Conservation (phyloP, 1,140 invertebrate genomes). For the Drosophila sulfurigaster region DNA sequence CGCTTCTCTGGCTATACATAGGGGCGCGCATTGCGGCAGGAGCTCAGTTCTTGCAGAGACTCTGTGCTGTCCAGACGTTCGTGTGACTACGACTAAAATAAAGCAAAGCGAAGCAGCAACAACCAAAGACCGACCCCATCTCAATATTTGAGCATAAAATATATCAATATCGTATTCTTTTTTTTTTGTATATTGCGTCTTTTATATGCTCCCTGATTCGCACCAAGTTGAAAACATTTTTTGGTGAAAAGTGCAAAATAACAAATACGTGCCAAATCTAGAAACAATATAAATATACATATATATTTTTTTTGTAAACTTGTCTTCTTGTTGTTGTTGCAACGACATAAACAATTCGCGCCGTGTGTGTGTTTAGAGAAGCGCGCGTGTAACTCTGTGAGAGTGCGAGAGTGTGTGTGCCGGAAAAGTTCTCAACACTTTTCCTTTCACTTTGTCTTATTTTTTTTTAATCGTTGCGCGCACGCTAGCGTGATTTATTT, state of each 20-base stretch:
- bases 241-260: conserved; percentile 35
- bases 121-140: not conserved
- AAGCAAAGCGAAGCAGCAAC: not conserved
- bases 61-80: conserved; percentile 62
- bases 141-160: conserved; percentile 1
- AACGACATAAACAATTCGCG: conserved; percentile 9
- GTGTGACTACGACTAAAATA: conserved; percentile 23
- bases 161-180: conserved; percentile 4
- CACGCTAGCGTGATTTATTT: not conserved
- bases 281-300: too few species aligned
- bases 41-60: conserved; percentile 78
- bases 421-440: conserved; percentile 47
- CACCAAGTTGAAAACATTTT: conserved; percentile 4
- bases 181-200: conserved; percentile 8
- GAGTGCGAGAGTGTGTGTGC: conserved; percentile 12
- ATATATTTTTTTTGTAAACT: conserved; percentile 6
- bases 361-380: conserved; percentile 1
- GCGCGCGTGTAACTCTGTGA: not conserved
- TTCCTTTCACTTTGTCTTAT: conserved; percentile 32
- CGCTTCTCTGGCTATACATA: conserved; percentile 66
- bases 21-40: conserved; percentile 46
- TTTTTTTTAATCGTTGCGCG: conserved; percentile 24
- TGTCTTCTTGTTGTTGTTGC: not conserved
- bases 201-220: conserved; percentile 17
- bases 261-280: conserved; percentile 8